Base-by-base conservation (phyloP, 2,113 vertebrate species). In the Paramormyrops kingsleyae region DNA sequence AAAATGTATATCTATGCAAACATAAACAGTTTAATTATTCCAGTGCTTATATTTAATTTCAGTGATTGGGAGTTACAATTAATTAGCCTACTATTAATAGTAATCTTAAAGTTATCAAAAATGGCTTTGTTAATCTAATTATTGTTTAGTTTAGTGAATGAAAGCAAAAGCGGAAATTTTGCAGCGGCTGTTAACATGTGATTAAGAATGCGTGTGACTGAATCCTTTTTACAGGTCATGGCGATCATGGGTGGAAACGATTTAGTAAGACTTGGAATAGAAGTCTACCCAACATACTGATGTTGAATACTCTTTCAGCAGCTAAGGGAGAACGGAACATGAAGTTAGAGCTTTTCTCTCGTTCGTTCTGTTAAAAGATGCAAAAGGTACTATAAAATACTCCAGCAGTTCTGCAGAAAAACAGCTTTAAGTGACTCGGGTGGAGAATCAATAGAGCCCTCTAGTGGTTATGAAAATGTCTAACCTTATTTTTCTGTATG, bases 241-340 rank as follows among this genome's bases (percentile, higher is more conserved):
- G 62, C 62, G n/a, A 31, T 70, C 27, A 70, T 70, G 62, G 62
- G 27, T 70, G 62, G 62, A 4, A 70, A 31, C n/a, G n/a, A 70
- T 70, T 70, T 3, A 0, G 39, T 0, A 77, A n/a, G 96, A 98
- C 97, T 97, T 98, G 97, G 89, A 97, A 98, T 0, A 97, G 95
- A 74, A 97, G 93, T 0, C 97, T 98, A 84, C 97, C 97, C 94
- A 98, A 91, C 97, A 98, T 97, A 89, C 97, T 98, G 94, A 98
- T 97, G 92, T 96, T 97, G 90, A 98, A 97, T 83, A 97, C 97
- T 90, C 96, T 96, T 27, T 97, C 97, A 27, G 96, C 97, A 89
- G 97, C 97, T 10, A 97, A 97, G 12, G 97, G 97, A 74, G 97
- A 94, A 39, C 97, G 97, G 90, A 97, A 97, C 97, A 97, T 98